phyloP scores from a whole-genome alignment of 2,113 vertebrate genomes.

The Colistium nudipinnis region DNA sequence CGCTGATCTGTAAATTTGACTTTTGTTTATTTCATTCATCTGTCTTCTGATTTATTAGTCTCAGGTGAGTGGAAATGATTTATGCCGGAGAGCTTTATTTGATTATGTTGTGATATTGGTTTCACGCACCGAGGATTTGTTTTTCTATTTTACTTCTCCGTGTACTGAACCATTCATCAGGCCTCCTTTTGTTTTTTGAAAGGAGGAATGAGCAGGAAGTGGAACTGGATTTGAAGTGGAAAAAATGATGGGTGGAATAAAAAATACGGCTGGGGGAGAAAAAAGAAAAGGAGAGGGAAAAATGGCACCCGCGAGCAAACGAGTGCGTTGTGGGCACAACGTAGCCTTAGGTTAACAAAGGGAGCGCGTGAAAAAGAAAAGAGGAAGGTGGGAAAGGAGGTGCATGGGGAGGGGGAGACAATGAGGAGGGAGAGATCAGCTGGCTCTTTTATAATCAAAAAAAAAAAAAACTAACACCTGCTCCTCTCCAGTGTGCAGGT shows the following conservation, averaged over 20 bases:
- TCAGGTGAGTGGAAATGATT: neutral
- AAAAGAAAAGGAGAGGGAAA: neutral
- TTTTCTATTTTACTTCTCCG: neutral
- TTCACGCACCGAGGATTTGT: neutral
- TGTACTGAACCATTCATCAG: neutral
- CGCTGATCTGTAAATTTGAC: neutral
- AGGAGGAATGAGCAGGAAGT: neutral
- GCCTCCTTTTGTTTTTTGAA: neutral
- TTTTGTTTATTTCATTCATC: neutral
- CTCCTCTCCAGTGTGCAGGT: slow-evolving; percentile 4
- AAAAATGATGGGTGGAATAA: neutral
- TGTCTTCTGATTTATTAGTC: neutral
- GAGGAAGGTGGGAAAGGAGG: neutral
- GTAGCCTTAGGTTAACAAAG: slow-evolving; percentile 42
- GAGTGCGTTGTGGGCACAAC: slow-evolving; percentile 25
- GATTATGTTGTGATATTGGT: slow-evolving; percentile 3
- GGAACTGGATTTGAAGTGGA: slow-evolving; percentile 22
- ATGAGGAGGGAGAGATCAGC: slow-evolving; percentile 45
- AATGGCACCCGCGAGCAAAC: slow-evolving; percentile 35
- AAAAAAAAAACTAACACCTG: slow-evolving; percentile 51
- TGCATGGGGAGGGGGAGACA: neutral
- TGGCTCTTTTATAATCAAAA: slow-evolving; percentile 33
- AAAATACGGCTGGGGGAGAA: neutral
- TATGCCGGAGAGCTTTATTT: neutral
- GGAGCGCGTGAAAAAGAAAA: slow-evolving; percentile 4